Conservation (phyloP, 2,797 vertebrate genomes). For the Zenarchopterus dispar region DNA sequence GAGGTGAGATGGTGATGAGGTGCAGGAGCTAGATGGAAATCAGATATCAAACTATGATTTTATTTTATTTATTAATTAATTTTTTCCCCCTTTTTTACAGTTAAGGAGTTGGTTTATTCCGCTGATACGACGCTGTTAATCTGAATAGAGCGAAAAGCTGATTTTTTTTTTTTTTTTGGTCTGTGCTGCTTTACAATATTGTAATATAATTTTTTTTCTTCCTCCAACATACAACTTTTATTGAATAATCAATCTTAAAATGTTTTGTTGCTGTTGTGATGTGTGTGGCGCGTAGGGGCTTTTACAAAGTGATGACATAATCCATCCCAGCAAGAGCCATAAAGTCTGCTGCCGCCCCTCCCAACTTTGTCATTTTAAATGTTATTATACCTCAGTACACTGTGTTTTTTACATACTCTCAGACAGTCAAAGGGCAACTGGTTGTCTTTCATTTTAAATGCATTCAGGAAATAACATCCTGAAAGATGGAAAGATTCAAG, state of each 20-base stretch:
- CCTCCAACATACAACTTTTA: background rate
- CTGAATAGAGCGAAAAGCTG: background rate
- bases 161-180: too few relatives aligned
- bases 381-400: background rate
- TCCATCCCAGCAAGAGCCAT: background rate
- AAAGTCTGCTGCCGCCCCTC: background rate
- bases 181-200: background rate
- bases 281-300: background rate
- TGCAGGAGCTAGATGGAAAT: background rate
- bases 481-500: background rate
- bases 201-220: background rate
- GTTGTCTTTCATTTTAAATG: background rate
- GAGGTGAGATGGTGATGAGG: background rate
- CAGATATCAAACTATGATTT: background rate
- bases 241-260: background rate
- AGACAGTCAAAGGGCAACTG: background rate
- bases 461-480: background rate
- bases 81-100: background rate
- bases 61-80: too few relatives aligned
- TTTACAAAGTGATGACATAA: background rate
- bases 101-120: background rate
- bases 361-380: constrained; percentile 12
- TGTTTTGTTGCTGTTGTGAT: background rate
- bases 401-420: background rate
- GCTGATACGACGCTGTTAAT: background rate